Evolutionary conservation across 2,888 invertebrate genomes (phyloP), one percentile per base, ranked within the genome.

Genomic region (Lasioglossum lativentre): DNA sequence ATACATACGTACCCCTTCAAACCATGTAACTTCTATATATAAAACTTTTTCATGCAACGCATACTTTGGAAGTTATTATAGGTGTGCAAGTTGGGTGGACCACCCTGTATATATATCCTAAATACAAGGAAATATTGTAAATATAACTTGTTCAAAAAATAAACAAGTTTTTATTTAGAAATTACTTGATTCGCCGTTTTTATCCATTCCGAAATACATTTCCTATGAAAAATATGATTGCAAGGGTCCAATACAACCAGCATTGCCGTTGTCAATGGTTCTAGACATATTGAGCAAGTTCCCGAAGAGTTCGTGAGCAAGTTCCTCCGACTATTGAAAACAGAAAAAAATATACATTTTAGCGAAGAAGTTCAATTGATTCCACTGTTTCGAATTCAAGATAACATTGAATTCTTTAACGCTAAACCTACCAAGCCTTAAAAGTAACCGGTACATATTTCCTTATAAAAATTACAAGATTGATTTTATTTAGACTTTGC

Each of bases 241-340:
- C 88, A 85, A 27, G 34, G 1, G 0, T 40, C 2, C 1, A 63
- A 12, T 14, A 6, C 0, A 0, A 14, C 14, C 4, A 0, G 14
- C 4, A 4, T 0, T 1, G 4, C 10, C 0, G 1, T 10, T 14
- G 0, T 4, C 16, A 82, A 4, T 10, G 40, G 0, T 10, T 0
- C 23, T 30, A 74, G 34, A 66, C 87, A 88, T 78, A 88, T 86
- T 4, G 75, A 3, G 34, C 87, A 88, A 14, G n/a, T n/a, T n/a
- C n/a, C n/a, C n/a, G n/a, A n/a, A n/a, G n/a, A n/a, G n/a, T n/a
- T n/a, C n/a, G n/a, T n/a, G n/a, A n/a, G n/a, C n/a, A n/a, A n/a
- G n/a, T n/a, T n/a, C n/a, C n/a, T n/a, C n/a, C n/a, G n/a, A n/a
- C n/a, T n/a, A n/a, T 10, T 38, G 12, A 38, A n/a, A 23, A 68